Conservation (phyloP, 2,888 invertebrate species). For the Ectemnius continuus region DNA sequence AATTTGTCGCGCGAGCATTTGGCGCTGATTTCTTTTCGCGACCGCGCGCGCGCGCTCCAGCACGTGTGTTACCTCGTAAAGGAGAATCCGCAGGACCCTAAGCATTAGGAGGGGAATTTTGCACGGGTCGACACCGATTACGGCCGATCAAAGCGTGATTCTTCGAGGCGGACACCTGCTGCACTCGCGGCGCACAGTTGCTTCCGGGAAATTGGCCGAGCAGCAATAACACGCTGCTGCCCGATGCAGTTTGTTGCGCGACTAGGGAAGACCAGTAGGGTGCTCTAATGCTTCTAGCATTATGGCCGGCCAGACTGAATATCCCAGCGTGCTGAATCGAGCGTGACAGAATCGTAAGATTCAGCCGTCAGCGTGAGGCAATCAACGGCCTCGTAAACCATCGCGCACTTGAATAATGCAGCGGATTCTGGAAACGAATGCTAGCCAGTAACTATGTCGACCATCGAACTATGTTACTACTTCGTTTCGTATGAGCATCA, state of each 20-base stretch:
- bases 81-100: no score
- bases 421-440: no score
- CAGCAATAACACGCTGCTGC: background rate
- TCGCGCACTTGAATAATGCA: slow-evolving; percentile 8
- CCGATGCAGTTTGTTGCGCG: slow-evolving; percentile 6
- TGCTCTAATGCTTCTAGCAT: slow-evolving; percentile 13
- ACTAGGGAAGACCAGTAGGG: background rate
- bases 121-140: background rate
- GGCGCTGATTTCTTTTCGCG: slow-evolving; percentile 6
- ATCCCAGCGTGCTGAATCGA: slow-evolving; percentile 13
- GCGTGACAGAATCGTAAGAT: slow-evolving; percentile 30
- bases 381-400: slow-evolving; percentile 5
- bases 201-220: slow-evolving; percentile 3
- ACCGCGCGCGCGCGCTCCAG: no score
- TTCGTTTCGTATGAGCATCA: no score
- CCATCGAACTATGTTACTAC: no score
- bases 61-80: no score
- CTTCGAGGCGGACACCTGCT: slow-evolving; percentile 12
- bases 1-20: slow-evolving; percentile 40
- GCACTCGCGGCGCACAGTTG: background rate
- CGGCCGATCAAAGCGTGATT: background rate
- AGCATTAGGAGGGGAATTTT: background rate
- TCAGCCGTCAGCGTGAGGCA: slow-evolving; percentile 14
- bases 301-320: slow-evolving; percentile 6
- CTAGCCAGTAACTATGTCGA: no score